Evolutionary conservation across 2,797 vertebrate species (phyloP).

Genomic region (Cygnus olor): DNA sequence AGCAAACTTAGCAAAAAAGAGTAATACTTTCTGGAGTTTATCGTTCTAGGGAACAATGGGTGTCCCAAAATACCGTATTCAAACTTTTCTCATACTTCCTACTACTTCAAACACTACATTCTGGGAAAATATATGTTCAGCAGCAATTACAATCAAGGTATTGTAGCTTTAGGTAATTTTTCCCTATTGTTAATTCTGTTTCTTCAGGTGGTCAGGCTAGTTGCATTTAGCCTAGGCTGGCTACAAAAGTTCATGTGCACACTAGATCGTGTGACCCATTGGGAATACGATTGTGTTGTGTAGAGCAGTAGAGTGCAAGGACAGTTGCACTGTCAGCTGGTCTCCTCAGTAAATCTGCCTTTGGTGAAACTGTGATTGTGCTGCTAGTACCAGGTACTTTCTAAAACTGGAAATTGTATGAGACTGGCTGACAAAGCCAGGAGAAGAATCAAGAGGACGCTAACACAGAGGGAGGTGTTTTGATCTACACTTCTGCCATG

Average conservation of each 20-base stretch:
- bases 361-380: background rate
- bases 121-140: background rate
- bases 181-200: background rate
- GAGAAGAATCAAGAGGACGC: background rate
- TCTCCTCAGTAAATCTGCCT: background rate
- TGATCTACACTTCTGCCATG: background rate
- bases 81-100: background rate
- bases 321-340: background rate
- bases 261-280: rapidly evolving
- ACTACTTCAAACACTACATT: background rate
- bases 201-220: background rate
- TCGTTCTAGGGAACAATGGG: background rate
- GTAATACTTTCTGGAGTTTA: background rate
- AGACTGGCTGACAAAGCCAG: background rate
- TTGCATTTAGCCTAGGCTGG: rapidly evolving
- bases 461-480: background rate
- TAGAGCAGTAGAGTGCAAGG: background rate
- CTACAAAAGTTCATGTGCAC: background rate
- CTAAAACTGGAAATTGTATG: background rate
- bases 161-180: background rate
- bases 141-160: background rate
- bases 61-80: background rate
- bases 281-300: background rate
- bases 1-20: background rate
- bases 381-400: background rate